Conservation (phyloP, 64 coral and sea anemone genomes). For the Anthopleura sola region DNA sequence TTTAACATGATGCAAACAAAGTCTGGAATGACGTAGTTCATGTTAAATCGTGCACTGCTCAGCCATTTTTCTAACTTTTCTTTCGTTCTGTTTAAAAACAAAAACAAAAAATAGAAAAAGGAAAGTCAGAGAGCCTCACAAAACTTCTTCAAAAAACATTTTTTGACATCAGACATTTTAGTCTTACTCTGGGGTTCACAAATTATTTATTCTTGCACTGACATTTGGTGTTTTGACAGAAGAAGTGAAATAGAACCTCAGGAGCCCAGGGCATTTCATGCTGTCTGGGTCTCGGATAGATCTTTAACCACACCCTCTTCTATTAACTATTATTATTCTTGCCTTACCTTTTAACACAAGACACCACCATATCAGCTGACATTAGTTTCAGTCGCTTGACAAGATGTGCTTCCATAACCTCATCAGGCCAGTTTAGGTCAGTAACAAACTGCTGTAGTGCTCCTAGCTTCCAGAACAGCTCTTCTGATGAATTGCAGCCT, state of each 20-base stretch:
- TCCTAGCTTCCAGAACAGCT: slow-evolving; percentile 85
- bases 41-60: slow-evolving; percentile 27
- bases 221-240: no score
- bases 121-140: background rate
- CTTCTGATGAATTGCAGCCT: slow-evolving; percentile 85
- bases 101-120: no score
- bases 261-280: no score
- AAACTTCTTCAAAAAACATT: background rate
- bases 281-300: no score
- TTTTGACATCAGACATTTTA: no score
- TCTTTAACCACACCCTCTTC: no score
- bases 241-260: no score
- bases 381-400: slow-evolving; percentile 81
- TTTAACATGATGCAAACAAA: slow-evolving; percentile 66
- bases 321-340: background rate
- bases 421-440: slow-evolving; percentile 95
- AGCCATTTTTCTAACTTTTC: slow-evolving; percentile 50
- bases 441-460: slow-evolving; percentile 84
- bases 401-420: slow-evolving; percentile 77
- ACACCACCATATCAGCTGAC: slow-evolving; percentile 92
- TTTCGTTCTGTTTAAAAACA: slow-evolving; percentile 29
- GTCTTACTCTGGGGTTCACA: no score
- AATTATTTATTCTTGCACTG: no score
- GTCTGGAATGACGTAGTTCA: slow-evolving; percentile 48
- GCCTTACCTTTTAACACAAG: slow-evolving; percentile 79